These are phyloP conservation scores for Sipha flava DNA, from an alignment of 1,140 invertebrate species.

Conservation along the genomic window DNA sequence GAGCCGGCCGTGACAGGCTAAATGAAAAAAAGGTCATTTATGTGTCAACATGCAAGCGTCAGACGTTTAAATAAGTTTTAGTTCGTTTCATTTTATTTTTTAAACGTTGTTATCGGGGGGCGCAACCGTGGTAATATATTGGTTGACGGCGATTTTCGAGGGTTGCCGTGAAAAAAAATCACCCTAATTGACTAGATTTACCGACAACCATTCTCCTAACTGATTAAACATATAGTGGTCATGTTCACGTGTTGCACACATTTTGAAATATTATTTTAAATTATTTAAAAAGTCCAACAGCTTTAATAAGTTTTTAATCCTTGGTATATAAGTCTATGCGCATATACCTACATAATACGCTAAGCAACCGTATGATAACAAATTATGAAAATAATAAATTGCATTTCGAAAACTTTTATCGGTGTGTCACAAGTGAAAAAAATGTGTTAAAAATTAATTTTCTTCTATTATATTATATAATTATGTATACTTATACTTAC, in stretches of 20 bases:
- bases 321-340: too few species aligned
- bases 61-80: slow-evolving; percentile 24
- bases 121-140: slow-evolving; percentile 2
- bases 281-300: background rate
- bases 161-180: background rate
- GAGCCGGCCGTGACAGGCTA: slow-evolving; percentile 17
- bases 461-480: too few species aligned
- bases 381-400: too few species aligned
- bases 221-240: background rate
- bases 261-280: background rate
- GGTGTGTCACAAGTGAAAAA: too few species aligned
- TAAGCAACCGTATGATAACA: too few species aligned
- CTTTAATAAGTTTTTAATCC: background rate
- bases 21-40: slow-evolving; percentile 30
- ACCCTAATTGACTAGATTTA: slow-evolving; percentile 26
- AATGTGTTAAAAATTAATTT: too few species aligned
- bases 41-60: slow-evolving; percentile 21
- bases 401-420: too few species aligned
- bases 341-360: too few species aligned
- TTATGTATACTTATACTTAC: too few species aligned
- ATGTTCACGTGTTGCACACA: background rate
- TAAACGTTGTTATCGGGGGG: slow-evolving; percentile 3
- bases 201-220: background rate
- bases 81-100: slow-evolving; percentile 9
- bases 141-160: slow-evolving; percentile 7